phyloP scores from a whole-genome alignment of 2,888 invertebrate genomes.

The Agrochola lota region DNA sequence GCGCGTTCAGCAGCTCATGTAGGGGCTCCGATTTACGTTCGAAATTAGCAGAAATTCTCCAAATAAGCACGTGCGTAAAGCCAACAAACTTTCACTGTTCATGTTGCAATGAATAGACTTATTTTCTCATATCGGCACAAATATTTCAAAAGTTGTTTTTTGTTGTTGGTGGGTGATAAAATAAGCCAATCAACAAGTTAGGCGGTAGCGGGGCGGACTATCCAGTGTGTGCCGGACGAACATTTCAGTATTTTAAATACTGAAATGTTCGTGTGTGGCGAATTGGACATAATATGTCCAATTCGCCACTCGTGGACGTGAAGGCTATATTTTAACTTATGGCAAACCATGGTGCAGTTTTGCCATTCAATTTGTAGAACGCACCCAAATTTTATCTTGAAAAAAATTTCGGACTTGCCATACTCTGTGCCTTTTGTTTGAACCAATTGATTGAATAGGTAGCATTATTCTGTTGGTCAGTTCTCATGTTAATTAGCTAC shows the following conservation, averaged over 20 bases:
- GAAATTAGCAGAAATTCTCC: constrained; percentile 13
- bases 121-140: neutral
- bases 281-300: too few species aligned
- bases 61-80: constrained; percentile 12
- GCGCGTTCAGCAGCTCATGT: neutral
- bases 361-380: neutral
- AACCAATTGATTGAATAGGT: too few species aligned
- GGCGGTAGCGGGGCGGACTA: neutral
- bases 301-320: neutral
- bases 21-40: constrained; percentile 14
- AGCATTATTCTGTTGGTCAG: constrained; percentile 24
- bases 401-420: neutral
- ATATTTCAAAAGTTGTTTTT: neutral
- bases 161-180: neutral
- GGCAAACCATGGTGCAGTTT: neutral
- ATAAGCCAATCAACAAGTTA: neutral
- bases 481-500: constrained; percentile 41
- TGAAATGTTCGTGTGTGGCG: too few species aligned
- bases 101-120: constrained; percentile 1
- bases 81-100: constrained; percentile 14
- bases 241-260: too few species aligned
- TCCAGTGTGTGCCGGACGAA: neutral
- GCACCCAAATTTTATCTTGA: neutral
- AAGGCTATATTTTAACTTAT: neutral
- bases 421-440: neutral